These are phyloP conservation scores for Malurus splendens DNA, from an alignment of 2,797 vertebrate genomes.

Conservation along the genomic window DNA sequence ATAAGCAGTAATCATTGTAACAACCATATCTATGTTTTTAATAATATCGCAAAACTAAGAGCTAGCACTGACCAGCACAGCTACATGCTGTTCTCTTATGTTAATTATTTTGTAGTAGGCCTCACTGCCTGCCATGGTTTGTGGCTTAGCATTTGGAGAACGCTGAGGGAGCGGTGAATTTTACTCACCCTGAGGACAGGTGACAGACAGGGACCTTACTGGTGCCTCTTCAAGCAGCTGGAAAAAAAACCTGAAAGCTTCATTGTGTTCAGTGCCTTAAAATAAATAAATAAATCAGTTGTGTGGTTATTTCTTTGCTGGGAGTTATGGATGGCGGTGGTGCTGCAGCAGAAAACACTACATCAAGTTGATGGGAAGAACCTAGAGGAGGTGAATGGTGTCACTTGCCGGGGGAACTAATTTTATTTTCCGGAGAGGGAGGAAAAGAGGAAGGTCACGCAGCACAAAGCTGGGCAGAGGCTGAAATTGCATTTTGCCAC, in stretches of 20 bases:
- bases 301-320: background rate
- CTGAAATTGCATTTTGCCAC: conserved; percentile 19
- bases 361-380: conserved; percentile 20
- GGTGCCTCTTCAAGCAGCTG: background rate
- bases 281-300: background rate
- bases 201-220: background rate
- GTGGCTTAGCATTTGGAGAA: background rate
- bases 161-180: background rate
- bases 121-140: no score
- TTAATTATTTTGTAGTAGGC: no score
- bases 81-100: no score
- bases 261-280: background rate
- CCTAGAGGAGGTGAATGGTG: background rate
- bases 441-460: conserved; percentile 5
- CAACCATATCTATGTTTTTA: no score
- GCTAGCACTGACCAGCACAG: no score
- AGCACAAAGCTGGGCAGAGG: background rate
- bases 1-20: no score
- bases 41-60: no score
- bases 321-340: background rate
- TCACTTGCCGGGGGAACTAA: conserved; percentile 15
- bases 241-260: background rate
- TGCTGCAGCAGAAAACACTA: background rate
- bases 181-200: background rate
- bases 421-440: conserved; percentile 18